Conservation (phyloP, 2,113 vertebrate genomes). For the Sterrhoptilus dennistouni region DNA sequence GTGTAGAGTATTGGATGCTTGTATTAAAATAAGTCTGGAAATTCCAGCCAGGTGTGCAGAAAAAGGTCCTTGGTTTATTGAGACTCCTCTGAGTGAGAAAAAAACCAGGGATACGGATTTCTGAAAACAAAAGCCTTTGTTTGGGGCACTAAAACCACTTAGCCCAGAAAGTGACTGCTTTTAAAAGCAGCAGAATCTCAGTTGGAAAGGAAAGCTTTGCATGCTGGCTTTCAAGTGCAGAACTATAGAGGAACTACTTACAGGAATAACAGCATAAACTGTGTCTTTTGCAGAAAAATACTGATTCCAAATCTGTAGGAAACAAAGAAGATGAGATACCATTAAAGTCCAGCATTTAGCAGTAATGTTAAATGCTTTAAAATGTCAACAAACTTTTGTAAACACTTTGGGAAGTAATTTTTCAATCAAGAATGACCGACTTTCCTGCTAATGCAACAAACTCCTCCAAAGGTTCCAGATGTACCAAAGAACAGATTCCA, state of each 20-base stretch:
- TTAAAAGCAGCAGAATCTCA: background rate
- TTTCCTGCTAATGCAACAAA: background rate
- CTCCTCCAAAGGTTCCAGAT: background rate
- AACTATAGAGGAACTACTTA: constrained; percentile 74
- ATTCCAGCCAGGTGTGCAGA: background rate
- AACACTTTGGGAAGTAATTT: background rate
- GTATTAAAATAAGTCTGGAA: background rate
- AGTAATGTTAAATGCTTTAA: background rate
- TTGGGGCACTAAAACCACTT: background rate
- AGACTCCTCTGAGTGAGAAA: background rate
- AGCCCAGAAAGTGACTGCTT: background rate
- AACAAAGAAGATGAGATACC: constrained; percentile 6
- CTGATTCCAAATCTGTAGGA: constrained; percentile 90
- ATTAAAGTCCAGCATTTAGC: background rate
- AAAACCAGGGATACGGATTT: background rate
- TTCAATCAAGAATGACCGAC: background rate
- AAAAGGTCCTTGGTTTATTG: background rate
- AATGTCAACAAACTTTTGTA: background rate
- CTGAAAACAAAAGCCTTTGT: background rate
- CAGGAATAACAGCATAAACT: constrained; percentile 91
- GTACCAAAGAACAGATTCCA: background rate
- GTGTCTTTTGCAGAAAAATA: constrained; percentile 90
- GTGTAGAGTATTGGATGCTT: background rate
- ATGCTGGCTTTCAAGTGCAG: background rate
- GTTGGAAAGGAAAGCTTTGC: background rate